Base-by-base conservation (phyloP, 2,888 invertebrate species). In the Drosophila pseudotalamancana region DNA sequence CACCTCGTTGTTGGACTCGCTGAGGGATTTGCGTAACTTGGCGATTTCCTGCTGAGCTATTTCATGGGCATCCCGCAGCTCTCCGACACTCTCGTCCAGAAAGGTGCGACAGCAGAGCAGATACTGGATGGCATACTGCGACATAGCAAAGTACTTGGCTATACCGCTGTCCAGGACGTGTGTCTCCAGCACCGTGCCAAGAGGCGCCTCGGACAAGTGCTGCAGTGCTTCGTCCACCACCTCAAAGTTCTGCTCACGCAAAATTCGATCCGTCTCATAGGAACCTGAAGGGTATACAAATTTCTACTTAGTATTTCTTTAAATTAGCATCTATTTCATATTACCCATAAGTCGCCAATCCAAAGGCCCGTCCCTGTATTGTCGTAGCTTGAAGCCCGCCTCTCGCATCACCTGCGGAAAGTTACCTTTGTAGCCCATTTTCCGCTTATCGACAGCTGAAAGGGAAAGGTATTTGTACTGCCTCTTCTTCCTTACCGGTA, bases 331-430 rank as follows among this genome's bases (percentile, higher is more conserved):
- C 27, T 14, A 6, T 23, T n/a, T 5, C 0, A 35, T 51, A 48
- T 69, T 80, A 91, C 91, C 90, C 76, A 91, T 82, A 14, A 88
- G 64, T 12, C 90, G 88, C 91, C 91, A 91, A 49, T 91, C 91
- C 27, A 91, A 43, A 1, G 87, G 83, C 0, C 90, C 91, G 56
- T 91, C 90, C 25, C 84, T 85, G 42, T 78, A 88, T 40, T 88
- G 88, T 0, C 87, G 81, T 37, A 91, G 64, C 54, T 87, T 88
- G 49, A 91, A 91, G 12, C 91, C 91, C 12, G 89, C 85, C 1
- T 90, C 90, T 12, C 91, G 82, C 45, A 91, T 91, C 37, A 91
- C 74, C 67, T 91, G 84, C 5, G 91, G 89, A 77, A 89, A 91
- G 50, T 91, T 88, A 50, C 83, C 85, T 51, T 82, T 87, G 56